phyloP scores from a whole-genome alignment of 2,113 vertebrate species.

The Mungos mungo region DNA sequence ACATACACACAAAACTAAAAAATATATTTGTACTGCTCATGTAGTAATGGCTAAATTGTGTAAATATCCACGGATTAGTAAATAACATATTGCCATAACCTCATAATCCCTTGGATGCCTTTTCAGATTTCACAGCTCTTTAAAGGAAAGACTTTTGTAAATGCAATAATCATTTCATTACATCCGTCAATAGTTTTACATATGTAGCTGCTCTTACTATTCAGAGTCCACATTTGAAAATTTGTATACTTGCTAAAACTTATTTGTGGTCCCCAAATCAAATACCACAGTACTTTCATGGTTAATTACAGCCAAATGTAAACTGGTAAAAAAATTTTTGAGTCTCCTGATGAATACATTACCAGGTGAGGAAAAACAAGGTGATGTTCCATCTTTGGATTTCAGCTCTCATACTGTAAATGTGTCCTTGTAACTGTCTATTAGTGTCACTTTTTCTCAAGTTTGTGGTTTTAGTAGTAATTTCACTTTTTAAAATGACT shows the following conservation, averaged over 20 bases:
- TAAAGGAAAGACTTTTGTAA: neutral
- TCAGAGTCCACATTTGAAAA: neutral
- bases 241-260: neutral
- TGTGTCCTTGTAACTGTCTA: neutral
- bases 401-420: neutral
- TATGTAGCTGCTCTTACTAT: neutral
- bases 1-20: neutral
- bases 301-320: rapidly evolving
- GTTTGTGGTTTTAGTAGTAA: neutral
- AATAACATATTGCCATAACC: neutral
- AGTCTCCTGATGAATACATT: neutral
- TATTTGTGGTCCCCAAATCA: neutral
- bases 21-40: neutral
- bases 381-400: neutral
- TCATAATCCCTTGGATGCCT: neutral
- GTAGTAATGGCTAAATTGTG: neutral
- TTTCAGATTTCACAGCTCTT: neutral
- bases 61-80: neutral
- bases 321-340: neutral
- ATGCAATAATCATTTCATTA: neutral
- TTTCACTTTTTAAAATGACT: neutral
- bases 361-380: neutral
- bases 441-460: neutral
- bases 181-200: neutral
- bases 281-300: neutral